Evolutionary conservation across 2,113 vertebrate species (phyloP).

Genomic region (Catharus fuscescens): DNA sequence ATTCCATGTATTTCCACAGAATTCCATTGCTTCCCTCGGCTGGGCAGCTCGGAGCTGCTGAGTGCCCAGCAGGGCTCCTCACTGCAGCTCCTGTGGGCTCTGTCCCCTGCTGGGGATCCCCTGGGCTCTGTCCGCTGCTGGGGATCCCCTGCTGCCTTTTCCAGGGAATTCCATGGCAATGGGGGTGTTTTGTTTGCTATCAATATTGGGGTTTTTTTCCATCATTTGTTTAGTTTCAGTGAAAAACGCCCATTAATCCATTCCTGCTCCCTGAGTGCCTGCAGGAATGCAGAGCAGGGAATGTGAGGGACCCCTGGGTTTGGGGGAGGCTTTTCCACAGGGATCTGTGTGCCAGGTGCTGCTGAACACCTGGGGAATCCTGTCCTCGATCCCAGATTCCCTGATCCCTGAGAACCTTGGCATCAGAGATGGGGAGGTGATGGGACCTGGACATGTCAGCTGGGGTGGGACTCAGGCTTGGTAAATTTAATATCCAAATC

Average conservation of each 20-base stretch:
- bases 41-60: not conserved
- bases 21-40: not conserved
- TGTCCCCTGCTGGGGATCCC: not conserved
- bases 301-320: not conserved
- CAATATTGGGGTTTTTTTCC: rapidly evolving
- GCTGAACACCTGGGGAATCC: not conserved
- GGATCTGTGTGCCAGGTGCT: not conserved
- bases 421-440: not conserved
- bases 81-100: rapidly evolving
- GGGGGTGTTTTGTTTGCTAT: rapidly evolving
- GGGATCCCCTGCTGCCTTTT: not conserved
- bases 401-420: not conserved
- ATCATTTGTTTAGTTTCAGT: not conserved
- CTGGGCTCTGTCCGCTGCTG: no score
- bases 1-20: not conserved
- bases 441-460: no score
- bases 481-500: not conserved
- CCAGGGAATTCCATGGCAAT: not conserved
- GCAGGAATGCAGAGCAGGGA: not conserved
- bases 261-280: not conserved
- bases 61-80: not conserved
- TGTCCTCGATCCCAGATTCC: not conserved
- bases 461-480: not conserved
- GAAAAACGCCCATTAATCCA: not conserved
- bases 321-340: rapidly evolving